These are phyloP conservation scores for Apamea monoglypha DNA, from an alignment of 2,888 invertebrate genomes.

Conservation along the genomic window DNA sequence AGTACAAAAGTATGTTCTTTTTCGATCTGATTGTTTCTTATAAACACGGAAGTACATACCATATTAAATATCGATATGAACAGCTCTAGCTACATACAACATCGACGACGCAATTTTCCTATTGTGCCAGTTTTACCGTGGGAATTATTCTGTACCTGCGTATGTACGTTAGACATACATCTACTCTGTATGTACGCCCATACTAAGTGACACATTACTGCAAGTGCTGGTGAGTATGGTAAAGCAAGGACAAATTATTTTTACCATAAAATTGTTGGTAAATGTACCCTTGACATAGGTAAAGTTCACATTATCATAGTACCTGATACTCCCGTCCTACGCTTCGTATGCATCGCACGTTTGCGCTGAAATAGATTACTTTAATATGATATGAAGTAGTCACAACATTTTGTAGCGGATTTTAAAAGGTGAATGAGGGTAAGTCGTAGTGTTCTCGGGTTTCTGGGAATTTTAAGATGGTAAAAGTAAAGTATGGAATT, in stretches of 20 bases:
- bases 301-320: neutral
- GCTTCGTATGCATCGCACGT: neutral
- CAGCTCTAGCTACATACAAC: conserved; percentile 65
- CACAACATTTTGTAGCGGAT: neutral
- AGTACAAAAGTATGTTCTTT: neutral
- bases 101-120: conserved; percentile 80
- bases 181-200: conserved; percentile 61
- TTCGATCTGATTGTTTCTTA: neutral
- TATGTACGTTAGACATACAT: conserved; percentile 57
- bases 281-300: conserved; percentile 52
- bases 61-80: conserved; percentile 36
- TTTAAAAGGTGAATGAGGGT: neutral
- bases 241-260: conserved; percentile 61
- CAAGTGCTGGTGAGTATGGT: conserved; percentile 44
- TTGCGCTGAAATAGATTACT: neutral
- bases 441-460: neutral
- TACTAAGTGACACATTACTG: conserved; percentile 65
- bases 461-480: neutral
- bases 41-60: neutral
- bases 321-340: neutral
- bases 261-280: conserved; percentile 59
- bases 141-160: conserved; percentile 72
- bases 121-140: conserved; percentile 81
- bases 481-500: neutral
- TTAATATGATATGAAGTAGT: neutral